Evolutionary conservation across 2,888 invertebrate species (phyloP).

Genomic region (Eubasilissa splendida): DNA sequence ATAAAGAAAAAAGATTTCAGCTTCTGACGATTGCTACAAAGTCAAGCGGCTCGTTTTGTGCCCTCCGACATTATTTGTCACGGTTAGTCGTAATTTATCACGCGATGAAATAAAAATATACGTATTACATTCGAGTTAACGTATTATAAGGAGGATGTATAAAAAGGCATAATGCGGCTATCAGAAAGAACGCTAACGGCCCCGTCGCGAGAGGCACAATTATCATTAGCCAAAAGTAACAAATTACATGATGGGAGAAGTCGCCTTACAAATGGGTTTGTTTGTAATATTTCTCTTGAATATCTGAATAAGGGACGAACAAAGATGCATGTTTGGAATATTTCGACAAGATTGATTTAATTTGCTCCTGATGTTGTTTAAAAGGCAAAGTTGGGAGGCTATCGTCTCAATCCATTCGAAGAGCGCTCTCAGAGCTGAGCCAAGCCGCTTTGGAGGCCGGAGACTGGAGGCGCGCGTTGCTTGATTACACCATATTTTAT

Average conservation of each 20-base stretch:
- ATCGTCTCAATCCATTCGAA: too few relatives aligned
- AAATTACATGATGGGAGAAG: conserved; percentile 29
- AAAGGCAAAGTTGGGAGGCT: too few relatives aligned
- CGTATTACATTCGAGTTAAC: conserved; percentile 41
- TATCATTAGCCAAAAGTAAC: conserved; percentile 46
- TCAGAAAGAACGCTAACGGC: conserved; percentile 34
- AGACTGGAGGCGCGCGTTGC: too few relatives aligned
- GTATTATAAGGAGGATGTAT: conserved; percentile 35
- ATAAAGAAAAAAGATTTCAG: conserved; percentile 35
- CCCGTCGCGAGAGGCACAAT: conserved; percentile 38
- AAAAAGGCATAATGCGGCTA: conserved; percentile 23
- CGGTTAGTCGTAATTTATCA: conserved; percentile 49
- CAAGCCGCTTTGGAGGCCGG: too few relatives aligned
- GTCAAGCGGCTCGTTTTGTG: conserved; percentile 42
- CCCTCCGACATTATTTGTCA: conserved; percentile 48
- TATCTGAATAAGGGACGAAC: background rate
- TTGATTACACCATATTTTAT: too few relatives aligned
- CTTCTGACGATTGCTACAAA: conserved; percentile 34
- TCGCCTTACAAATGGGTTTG: conserved; percentile 30
- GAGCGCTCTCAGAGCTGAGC: too few relatives aligned
- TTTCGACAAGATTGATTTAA: conserved; percentile 22
- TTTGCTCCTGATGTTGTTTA: background rate
- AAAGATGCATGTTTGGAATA: conserved; percentile 18
- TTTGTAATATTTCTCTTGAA: conserved; percentile 28
- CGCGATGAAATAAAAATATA: conserved; percentile 48